Evolutionary conservation across 2,113 vertebrate species (phyloP), one percentile per base, ranked within the genome.

Genomic region (Sapajus apella): DNA sequence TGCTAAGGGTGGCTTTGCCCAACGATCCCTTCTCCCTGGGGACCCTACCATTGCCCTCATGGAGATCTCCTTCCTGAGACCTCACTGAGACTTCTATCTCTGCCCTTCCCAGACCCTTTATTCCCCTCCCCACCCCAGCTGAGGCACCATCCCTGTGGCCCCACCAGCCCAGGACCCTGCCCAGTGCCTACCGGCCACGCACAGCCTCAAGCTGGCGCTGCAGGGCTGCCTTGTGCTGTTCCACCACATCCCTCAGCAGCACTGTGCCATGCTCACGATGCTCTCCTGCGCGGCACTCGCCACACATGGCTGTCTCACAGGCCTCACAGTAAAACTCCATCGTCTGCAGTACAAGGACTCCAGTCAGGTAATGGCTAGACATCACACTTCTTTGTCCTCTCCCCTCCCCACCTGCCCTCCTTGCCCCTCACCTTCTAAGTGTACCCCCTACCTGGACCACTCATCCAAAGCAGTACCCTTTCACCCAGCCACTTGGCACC

Each of bases 251-350:
- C 0, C 99, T 98, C 97, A 99, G 98, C 0, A 99, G 99, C 88
- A 99, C 99, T 0, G 99, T 99, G 98, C 99, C 98, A 0, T 99
- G 99, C 90, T 99, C 99, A 37, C 99, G 98, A 96, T 99, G 99
- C 96, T 99, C 99, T 3, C 99, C 99, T 1, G 99, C 99, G 0
- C 99, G 99, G 90, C 99, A 99, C 96, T 99, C 99, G 3, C 99
- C 98, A 87, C 99, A 99, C 99, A 99, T 99, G 94, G 99, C 99
- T 0, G 99, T 99, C 98, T 99, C 99, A 89, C 99, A 99, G 35
- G 99, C 99, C 98, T 99, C 99, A n/a, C 99, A 99, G 98, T 99
- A 99, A 95, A 99, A 99, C 98, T 99, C 99, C 99, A 99, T 99
- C 95, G 99, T 99, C 99, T 99, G 98, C 94, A 56, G 97, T 97